Evolutionary conservation across 2,797 vertebrate species (phyloP).

Genomic region (Myripristis murdjan): DNA sequence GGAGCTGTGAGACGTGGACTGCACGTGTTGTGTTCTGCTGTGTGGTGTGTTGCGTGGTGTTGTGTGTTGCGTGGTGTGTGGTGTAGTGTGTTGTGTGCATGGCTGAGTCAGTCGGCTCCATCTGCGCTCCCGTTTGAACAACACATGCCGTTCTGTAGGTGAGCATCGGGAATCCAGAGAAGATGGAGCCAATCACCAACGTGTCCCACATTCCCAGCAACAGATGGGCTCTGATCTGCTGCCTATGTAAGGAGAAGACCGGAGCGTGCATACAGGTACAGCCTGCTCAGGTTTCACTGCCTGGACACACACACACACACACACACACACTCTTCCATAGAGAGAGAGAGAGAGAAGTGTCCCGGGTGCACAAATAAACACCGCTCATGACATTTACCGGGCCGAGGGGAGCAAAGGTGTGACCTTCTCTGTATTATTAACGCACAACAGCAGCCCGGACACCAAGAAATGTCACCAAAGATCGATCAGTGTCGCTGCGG

Average conservation of each 20-base stretch:
- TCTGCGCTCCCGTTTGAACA: neutral
- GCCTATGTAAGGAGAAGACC: constrained; percentile 95
- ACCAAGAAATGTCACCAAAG: no score
- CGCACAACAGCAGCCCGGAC: no score
- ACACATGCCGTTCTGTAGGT: constrained; percentile 56
- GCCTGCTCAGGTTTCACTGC: neutral
- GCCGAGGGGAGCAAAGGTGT: neutral
- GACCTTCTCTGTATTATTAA: neutral
- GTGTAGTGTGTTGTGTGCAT: no score
- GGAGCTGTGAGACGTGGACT: no score
- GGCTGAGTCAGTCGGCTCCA: no score
- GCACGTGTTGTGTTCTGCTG: no score
- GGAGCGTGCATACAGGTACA: constrained; percentile 96
- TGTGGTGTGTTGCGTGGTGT: no score
- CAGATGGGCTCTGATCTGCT: constrained; percentile 96
- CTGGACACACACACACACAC: neutral
- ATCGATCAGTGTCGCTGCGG: no score
- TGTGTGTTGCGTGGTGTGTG: no score
- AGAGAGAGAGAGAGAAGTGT: no score
- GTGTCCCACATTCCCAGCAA: constrained; percentile 98
- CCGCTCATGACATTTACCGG: neutral
- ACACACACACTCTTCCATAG: no score
- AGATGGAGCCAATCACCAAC: constrained; percentile 99
- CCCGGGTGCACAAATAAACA: no score
- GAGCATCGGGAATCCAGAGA: constrained; percentile 97